These are phyloP conservation scores for Lordiphosa fenestrarum DNA, from an alignment of 2,888 invertebrate genomes.

Conservation along the genomic window DNA sequence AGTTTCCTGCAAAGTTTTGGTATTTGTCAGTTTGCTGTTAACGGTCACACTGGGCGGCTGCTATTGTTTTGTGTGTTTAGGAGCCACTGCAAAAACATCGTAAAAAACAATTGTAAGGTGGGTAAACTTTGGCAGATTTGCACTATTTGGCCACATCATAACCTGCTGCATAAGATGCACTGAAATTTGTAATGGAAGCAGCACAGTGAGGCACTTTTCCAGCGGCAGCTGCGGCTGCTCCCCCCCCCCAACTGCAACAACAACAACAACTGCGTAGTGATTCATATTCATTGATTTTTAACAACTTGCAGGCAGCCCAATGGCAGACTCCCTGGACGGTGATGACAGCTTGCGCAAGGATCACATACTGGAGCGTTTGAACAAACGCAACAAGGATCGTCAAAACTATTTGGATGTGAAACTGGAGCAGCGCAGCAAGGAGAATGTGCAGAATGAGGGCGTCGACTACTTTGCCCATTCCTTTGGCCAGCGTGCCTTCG, in stretches of 20 bases:
- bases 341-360: constrained; percentile 64
- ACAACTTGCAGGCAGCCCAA: constrained; percentile 17
- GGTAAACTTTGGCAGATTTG: too few relatives aligned
- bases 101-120: too few relatives aligned
- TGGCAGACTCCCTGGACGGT: constrained; percentile 48
- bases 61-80: too few relatives aligned
- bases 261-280: constrained; percentile 21
- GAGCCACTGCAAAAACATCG: too few relatives aligned
- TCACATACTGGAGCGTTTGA: constrained; percentile 75
- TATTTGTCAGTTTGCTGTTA: too few relatives aligned
- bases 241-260: constrained; percentile 28
- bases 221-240: constrained; percentile 41
- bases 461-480: constrained; percentile 86
- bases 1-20: too few relatives aligned
- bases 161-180: too few relatives aligned
- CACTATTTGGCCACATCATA: too few relatives aligned
- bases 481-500: constrained; percentile 85
- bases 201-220: too few relatives aligned
- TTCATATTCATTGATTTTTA: constrained; percentile 61
- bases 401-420: constrained; percentile 78
- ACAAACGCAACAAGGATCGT: constrained; percentile 79
- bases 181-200: too few relatives aligned
- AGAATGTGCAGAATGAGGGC: constrained; percentile 75
- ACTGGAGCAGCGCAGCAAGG: constrained; percentile 76
- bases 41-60: too few relatives aligned